Conservation (phyloP, 1,140 invertebrate genomes). For the Dermatophagoides farinae region DNA sequence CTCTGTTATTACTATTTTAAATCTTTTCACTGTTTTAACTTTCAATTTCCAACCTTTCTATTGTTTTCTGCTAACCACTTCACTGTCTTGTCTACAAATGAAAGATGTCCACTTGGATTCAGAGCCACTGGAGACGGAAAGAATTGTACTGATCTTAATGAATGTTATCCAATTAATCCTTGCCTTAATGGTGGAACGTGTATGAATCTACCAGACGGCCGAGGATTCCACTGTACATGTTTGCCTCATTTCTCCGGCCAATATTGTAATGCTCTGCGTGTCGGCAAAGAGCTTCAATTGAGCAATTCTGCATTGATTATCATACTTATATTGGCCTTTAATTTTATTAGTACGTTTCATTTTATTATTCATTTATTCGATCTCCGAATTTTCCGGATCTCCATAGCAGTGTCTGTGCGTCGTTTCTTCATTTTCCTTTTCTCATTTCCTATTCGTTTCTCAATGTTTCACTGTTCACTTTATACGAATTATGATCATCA, state of each 20-base stretch:
- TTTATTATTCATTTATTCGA: not conserved
- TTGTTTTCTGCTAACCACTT: not conserved
- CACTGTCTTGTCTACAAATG: not conserved
- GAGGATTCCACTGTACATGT: constrained; percentile 33
- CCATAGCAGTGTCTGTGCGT: not conserved
- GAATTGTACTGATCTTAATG: constrained; percentile 78
- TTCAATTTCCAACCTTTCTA: not conserved
- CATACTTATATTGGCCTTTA: constrained; percentile 75
- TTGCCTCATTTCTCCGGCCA: constrained; percentile 75
- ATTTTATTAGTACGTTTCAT: constrained; percentile 63
- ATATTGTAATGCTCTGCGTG: constrained; percentile 75
- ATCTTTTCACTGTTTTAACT: constrained; percentile 9
- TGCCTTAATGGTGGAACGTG: constrained; percentile 47
- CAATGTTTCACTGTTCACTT: not conserved
- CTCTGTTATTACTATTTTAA: not conserved
- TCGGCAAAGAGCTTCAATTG: constrained; percentile 71
- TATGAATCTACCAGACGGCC: constrained; percentile 37
- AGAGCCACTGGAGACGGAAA: constrained; percentile 66
- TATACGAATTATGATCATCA: no score
- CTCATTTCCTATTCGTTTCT: not conserved
- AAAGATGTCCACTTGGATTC: constrained; percentile 71
- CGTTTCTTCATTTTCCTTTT: not conserved
- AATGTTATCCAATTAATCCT: constrained; percentile 62
- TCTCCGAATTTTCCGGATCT: no score
- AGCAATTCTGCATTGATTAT: constrained; percentile 80